Evolutionary conservation across 2,113 vertebrate species (phyloP).

Genomic region (Lethenteron camtschaticum): DNA sequence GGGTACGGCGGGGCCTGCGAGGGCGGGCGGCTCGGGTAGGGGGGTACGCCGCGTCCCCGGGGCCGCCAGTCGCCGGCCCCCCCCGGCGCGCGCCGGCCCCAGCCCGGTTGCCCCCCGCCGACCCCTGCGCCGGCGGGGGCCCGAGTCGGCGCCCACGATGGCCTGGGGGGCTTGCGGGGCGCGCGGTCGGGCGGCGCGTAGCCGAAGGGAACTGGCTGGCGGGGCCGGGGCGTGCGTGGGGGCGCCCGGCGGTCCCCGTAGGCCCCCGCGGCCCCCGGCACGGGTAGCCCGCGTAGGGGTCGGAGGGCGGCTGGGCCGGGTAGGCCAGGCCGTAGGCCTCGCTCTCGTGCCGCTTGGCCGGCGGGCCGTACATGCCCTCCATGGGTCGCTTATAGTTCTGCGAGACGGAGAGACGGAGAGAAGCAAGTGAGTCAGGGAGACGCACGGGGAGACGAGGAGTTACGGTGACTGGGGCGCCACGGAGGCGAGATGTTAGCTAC

Average conservation of each 20-base stretch:
- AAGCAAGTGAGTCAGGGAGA: not conserved
- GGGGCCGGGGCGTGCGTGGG: constrained; percentile 25
- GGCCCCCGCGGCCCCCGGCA: not conserved
- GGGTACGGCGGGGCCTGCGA: not conserved
- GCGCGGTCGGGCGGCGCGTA: constrained; percentile 15
- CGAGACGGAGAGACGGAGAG: not conserved
- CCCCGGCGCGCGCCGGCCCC: too few relatives aligned
- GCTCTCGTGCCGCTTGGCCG: constrained; percentile 72
- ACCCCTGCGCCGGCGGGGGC: not conserved
- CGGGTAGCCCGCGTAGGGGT: constrained; percentile 30
- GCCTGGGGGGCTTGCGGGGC: constrained; percentile 7
- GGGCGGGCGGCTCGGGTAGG: not conserved
- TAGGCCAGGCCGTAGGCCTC: constrained; percentile 72
- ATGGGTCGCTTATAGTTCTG: constrained; percentile 88
- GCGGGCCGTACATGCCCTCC: constrained; percentile 70
- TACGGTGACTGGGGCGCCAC: not conserved
- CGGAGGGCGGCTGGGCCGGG: constrained; percentile 32
- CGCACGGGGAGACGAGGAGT: not conserved
- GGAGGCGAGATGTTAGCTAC: too few relatives aligned
- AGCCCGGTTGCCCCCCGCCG: not conserved
- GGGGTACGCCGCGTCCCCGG: not conserved
- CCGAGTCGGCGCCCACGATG: not conserved
- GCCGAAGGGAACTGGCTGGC: constrained; percentile 10
- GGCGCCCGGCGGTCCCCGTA: constrained; percentile 21
- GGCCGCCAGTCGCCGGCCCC: too few relatives aligned